phyloP scores from a whole-genome alignment of 2,888 invertebrate genomes.

The Fragum whitleyi region DNA sequence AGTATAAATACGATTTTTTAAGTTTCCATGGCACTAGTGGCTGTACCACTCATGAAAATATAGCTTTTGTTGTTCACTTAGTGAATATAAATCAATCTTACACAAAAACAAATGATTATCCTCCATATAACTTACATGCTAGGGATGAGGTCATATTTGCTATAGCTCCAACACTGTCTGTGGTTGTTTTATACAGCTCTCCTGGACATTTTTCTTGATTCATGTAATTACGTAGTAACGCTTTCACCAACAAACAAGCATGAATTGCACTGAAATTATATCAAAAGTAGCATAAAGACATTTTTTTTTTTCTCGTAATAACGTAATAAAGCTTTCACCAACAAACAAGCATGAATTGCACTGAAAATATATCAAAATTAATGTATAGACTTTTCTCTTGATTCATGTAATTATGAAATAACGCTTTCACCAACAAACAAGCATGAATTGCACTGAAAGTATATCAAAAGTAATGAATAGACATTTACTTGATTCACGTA shows the following conservation, averaged over 20 bases:
- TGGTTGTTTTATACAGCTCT: constrained; percentile 77
- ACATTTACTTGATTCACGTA: constrained; percentile 84
- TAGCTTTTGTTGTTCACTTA: no score
- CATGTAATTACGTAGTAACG: constrained; percentile 89
- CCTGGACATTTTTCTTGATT: constrained; percentile 84
- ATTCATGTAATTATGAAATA: constrained; percentile 88
- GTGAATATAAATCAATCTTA: no score
- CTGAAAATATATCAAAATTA: no score
- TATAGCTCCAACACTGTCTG: constrained; percentile 73
- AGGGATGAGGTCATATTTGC: constrained; percentile 79
- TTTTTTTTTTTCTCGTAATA: constrained; percentile 86
- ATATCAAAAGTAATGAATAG: neutral
- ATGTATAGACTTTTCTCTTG: constrained; percentile 84
- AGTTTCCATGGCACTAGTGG: no score
- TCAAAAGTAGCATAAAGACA: constrained; percentile 59
- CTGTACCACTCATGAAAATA: no score
- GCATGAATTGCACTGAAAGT: constrained; percentile 89
- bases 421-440: constrained; percentile 91
- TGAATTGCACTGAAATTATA: constrained; percentile 88
- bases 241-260: constrained; percentile 92
- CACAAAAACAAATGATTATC: no score
- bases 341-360: constrained; percentile 91
- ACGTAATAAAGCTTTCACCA: constrained; percentile 92
- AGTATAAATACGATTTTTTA: no score
- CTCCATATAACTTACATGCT: constrained; percentile 82